phyloP scores from a whole-genome alignment of 2,113 vertebrate species.

The Tragelaphus scriptus region DNA sequence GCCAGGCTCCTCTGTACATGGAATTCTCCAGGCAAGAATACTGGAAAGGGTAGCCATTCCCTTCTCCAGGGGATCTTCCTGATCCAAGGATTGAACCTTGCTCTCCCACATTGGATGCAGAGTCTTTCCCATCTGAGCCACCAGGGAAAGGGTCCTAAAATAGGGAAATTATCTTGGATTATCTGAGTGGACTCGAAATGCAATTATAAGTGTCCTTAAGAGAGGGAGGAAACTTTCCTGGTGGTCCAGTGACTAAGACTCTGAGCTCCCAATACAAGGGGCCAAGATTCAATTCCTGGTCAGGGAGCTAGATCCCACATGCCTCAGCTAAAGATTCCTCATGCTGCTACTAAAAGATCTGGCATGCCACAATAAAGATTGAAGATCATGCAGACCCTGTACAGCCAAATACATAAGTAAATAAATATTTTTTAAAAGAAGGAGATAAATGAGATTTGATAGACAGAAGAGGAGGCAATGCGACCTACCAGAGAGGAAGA shows the following conservation, averaged over 20 bases:
- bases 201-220: not conserved
- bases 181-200: not conserved
- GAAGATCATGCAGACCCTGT: not conserved
- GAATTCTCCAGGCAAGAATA: not conserved
- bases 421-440: not conserved
- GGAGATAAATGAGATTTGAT: not conserved
- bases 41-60: not conserved
- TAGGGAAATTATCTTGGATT: not conserved
- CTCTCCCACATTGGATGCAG: not conserved
- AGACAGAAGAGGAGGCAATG: not conserved
- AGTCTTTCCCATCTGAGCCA: not conserved
- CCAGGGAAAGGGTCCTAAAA: not conserved
- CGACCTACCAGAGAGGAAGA: not conserved
- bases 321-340: not conserved
- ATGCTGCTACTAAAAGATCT: not conserved
- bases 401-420: not conserved
- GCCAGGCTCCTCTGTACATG: not conserved
- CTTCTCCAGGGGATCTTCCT: not conserved
- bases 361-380: not conserved
- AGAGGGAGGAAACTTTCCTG: not conserved
- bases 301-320: not conserved
- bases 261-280: not conserved
- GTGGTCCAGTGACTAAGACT: not conserved
- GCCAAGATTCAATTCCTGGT: not conserved
- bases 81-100: not conserved